Base-by-base conservation (phyloP, 2,888 invertebrate species). In the Pyrrhia umbra region DNA sequence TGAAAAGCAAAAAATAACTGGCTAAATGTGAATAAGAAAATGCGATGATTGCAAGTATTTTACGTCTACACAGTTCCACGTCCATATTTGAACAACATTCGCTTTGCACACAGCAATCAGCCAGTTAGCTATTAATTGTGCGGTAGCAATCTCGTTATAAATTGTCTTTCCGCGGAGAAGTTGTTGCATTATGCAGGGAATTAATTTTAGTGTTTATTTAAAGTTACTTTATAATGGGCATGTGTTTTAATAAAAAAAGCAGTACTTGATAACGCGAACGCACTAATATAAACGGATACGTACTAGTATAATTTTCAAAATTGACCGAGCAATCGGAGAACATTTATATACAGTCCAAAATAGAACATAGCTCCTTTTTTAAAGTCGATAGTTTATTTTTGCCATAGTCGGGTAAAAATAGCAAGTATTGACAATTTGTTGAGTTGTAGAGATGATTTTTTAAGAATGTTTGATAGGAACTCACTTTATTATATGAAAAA, bases 21-120 rank as follows among this genome's bases (percentile, higher is more conserved):
- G 47, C 34, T 6, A 37, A 66, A 42, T 9, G 49, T 21, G 42
- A 23, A 8, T 49, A 42, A n/a, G 8, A 15, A 40, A 40, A 65
- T 49, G 16, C 37, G 21, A 2, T 20, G 16, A 39, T 10, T 8
- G n/a, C 10, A 6, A 66, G 45, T 54, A 8, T 58, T 51, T n/a
- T 23, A 16, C 37, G 1, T 55, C 23, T 15, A 40, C 18, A 0
- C 37, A 42, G 47, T 30, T 51, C 13, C 51, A 21, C 21, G 15
- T 30, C 4, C n/a, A 30, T 45, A 6, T 69, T 57, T 39, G 20
- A 57, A 9, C 34, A 37, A 23, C 9, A 37, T 25, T 57, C 16
- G 34, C 10, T 68, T 18, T 37, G 30, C 34, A 25, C 46, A 37
- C 23, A 47, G 20, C 51, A 54, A 46, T 60, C 52, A 54, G 27